Conservation (phyloP, 2,888 invertebrate species). For the Schizotus pectinicornis region DNA sequence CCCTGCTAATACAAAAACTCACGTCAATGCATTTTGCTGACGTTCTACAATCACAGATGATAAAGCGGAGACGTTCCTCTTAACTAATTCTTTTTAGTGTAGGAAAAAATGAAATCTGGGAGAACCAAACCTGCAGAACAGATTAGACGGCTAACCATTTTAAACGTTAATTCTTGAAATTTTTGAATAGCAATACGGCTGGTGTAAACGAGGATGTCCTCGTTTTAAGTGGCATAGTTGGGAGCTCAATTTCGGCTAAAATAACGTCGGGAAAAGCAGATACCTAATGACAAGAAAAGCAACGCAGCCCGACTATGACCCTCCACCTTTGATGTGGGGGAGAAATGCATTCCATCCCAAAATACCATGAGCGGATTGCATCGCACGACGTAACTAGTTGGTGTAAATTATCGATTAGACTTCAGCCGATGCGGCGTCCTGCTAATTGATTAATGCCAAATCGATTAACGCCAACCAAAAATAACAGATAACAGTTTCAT, state of each 20-base stretch:
- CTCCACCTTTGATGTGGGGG: constrained; percentile 25
- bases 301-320: constrained; percentile 7
- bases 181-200: too few relatives aligned
- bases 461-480: constrained; percentile 26
- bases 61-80: too few relatives aligned
- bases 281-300: constrained; percentile 20
- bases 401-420: constrained; percentile 26
- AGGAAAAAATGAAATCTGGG: too few relatives aligned
- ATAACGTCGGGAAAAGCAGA: constrained; percentile 24
- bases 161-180: too few relatives aligned
- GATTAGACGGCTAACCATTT: too few relatives aligned
- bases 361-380: constrained; percentile 17
- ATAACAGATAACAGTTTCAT: constrained; percentile 8
- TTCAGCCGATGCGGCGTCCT: constrained; percentile 24
- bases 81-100: too few relatives aligned
- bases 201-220: too few relatives aligned
- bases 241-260: constrained; percentile 24
- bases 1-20: too few relatives aligned
- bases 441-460: constrained; percentile 27
- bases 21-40: too few relatives aligned
- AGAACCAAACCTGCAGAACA: too few relatives aligned
- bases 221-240: constrained; percentile 26
- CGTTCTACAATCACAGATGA: too few relatives aligned
- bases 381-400: constrained; percentile 13
- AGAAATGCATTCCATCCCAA: constrained; percentile 25